A percentile compares a stretch with the other conserved stretches of the same genome.
phyloP scores from a whole-genome alignment of 2,888 invertebrate genomes.

The Synergus laeviventris region DNA sequence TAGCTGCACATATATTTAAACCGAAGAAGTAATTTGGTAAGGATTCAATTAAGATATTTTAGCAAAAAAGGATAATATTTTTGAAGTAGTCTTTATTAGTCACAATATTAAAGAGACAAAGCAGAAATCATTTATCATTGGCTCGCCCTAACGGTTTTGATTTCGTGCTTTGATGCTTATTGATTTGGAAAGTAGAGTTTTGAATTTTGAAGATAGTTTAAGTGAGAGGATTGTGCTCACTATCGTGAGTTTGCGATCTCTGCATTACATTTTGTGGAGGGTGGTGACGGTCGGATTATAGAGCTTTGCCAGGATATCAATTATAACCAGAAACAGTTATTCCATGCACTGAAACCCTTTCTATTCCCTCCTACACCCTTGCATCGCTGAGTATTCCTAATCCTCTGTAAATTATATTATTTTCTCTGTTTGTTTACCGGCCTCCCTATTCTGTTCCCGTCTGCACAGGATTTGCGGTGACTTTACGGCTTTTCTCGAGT shows the following conservation, averaged over 20 bases:
- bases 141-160: too few relatives aligned
- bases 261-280: conserved; percentile 56
- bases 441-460: conserved; percentile 69
- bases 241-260: conserved; percentile 63
- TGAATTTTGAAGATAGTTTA: conserved; percentile 30
- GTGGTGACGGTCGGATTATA: conserved; percentile 66
- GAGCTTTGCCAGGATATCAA: conserved; percentile 76
- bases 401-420: conserved; percentile 76
- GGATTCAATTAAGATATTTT: too few relatives aligned
- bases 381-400: conserved; percentile 71
- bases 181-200: neutral
- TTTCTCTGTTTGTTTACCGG: conserved; percentile 76
- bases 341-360: conserved; percentile 72
- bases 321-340: conserved; percentile 76
- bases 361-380: conserved; percentile 53
- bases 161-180: neutral
- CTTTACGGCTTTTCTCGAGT: conserved; percentile 71
- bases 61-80: too few relatives aligned
- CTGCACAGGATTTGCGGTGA: conserved; percentile 74
- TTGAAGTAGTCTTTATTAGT: too few relatives aligned
- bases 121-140: too few relatives aligned
- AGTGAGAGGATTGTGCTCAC: conserved; percentile 25
- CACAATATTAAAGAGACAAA: too few relatives aligned
- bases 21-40: neutral
- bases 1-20: conserved; percentile 9